phyloP scores from a whole-genome alignment of 2,113 vertebrate species.

The Micromys minutus region DNA sequence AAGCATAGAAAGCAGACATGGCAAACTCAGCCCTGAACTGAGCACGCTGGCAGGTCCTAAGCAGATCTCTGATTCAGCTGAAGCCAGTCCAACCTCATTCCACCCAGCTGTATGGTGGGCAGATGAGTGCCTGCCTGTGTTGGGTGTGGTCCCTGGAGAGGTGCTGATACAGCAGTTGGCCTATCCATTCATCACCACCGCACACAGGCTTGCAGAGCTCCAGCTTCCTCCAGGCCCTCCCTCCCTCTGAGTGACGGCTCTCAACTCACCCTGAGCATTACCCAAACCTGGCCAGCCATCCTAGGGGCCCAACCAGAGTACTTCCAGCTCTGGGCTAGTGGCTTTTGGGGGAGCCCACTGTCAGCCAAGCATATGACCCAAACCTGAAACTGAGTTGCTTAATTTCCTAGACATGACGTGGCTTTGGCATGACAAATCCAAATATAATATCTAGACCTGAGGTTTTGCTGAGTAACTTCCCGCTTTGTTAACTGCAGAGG shows the following conservation, averaged over 20 bases:
- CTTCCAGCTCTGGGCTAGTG: background rate
- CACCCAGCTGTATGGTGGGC: background rate
- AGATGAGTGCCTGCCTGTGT: background rate
- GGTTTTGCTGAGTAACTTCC: slow-evolving; percentile 57
- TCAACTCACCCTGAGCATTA: background rate
- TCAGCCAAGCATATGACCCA: background rate
- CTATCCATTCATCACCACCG: background rate
- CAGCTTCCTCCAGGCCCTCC: background rate
- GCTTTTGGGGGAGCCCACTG: background rate
- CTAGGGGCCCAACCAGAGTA: background rate
- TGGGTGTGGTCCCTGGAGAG: background rate
- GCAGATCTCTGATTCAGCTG: slow-evolving; percentile 40
- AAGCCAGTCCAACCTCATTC: background rate
- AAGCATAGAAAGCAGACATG: slow-evolving; percentile 31
- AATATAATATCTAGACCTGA: background rate
- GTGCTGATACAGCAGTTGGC: background rate
- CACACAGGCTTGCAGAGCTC: background rate
- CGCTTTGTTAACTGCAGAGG: slow-evolving; percentile 59
- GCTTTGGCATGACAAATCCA: background rate
- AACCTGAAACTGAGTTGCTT: slow-evolving; percentile 54
- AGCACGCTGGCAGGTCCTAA: background rate
- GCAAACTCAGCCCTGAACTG: background rate
- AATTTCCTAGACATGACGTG: slow-evolving; percentile 52
- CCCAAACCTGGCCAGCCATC: background rate
- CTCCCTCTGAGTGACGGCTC: background rate